A percentile compares a stretch with the other conserved stretches of the same genome.
These are phyloP conservation scores for Drosophila pegasa DNA, from an alignment of 2,888 invertebrate genomes.

Conservation along the genomic window DNA sequence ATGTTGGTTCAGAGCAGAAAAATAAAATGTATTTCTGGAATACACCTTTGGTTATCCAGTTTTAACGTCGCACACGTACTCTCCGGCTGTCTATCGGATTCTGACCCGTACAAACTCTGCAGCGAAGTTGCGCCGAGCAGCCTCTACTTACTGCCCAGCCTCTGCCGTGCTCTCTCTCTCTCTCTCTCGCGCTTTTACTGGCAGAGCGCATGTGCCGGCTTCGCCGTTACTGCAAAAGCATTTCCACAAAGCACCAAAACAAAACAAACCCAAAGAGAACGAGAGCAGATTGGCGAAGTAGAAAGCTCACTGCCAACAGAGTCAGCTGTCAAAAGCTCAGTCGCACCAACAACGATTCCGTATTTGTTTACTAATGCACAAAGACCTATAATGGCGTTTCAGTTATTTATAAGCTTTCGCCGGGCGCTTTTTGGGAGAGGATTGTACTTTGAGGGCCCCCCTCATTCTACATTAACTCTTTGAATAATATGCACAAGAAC, in stretches of 20 bases:
- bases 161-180: slow-evolving; percentile 25
- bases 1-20: slow-evolving; percentile 24
- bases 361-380: slow-evolving; percentile 47
- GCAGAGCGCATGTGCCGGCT: slow-evolving; percentile 56
- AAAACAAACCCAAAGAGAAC: slow-evolving; percentile 56
- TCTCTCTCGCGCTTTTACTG: slow-evolving; percentile 8
- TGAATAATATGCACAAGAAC: background rate
- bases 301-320: slow-evolving; percentile 59
- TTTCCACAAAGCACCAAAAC: slow-evolving; percentile 49
- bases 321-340: slow-evolving; percentile 68
- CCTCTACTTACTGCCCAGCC: slow-evolving; percentile 54
- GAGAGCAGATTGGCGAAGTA: slow-evolving; percentile 19
- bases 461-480: background rate
- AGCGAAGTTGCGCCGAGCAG: slow-evolving; percentile 66
- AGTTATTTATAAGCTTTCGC: slow-evolving; percentile 25
- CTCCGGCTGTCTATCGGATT: slow-evolving; percentile 73
- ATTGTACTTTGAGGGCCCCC: background rate
- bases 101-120: slow-evolving; percentile 75
- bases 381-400: slow-evolving; percentile 1
- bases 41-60: slow-evolving; percentile 41
- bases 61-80: slow-evolving; percentile 54
- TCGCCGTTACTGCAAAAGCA: slow-evolving; percentile 46
- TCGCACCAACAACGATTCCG: slow-evolving; percentile 17
- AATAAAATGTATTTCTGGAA: slow-evolving; percentile 33
- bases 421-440: background rate